A percentile compares a stretch with the other conserved stretches of the same genome.
Conservation (phyloP, 2,113 vertebrate genomes). For the Lophochroa leadbeateri region DNA sequence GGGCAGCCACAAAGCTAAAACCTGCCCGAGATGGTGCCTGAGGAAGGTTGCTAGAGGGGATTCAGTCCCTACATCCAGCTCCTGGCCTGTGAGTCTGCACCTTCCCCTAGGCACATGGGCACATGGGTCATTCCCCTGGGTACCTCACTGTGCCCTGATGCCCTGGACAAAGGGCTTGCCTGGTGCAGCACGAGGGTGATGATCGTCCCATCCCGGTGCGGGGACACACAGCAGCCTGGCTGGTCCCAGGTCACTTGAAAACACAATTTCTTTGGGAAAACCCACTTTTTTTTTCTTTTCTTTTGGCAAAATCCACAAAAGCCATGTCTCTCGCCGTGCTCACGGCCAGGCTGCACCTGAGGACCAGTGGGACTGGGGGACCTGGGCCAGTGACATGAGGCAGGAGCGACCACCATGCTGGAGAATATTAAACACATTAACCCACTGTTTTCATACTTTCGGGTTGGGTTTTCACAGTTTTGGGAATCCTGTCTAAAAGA, state of each 20-base stretch:
- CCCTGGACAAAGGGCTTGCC: not conserved
- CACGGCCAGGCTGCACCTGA: fast-evolving
- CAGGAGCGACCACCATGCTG: not conserved
- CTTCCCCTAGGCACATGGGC: fast-evolving
- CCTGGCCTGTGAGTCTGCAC: not conserved
- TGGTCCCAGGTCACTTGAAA: not conserved
- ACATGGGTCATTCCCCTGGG: fast-evolving
- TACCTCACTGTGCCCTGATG: fast-evolving
- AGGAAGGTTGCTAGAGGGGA: not conserved
- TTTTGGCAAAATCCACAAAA: not conserved
- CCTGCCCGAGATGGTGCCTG: not conserved
- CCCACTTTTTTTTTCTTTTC: not conserved
- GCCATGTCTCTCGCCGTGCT: fast-evolving
- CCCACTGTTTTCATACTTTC: not conserved
- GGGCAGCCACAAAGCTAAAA: not conserved
- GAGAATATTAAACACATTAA: not conserved
- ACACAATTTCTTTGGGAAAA: not conserved
- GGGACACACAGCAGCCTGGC: not conserved
- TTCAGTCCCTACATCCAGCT: not conserved
- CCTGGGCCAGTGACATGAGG: not conserved
- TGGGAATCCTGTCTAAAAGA: not conserved
- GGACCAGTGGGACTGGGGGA: fast-evolving
- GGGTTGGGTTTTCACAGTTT: not conserved
- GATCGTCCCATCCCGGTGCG: not conserved
- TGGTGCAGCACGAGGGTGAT: fast-evolving